Evolutionary conservation across 2,113 vertebrate genomes (phyloP).

Genomic region (Miniopterus natalensis): DNA sequence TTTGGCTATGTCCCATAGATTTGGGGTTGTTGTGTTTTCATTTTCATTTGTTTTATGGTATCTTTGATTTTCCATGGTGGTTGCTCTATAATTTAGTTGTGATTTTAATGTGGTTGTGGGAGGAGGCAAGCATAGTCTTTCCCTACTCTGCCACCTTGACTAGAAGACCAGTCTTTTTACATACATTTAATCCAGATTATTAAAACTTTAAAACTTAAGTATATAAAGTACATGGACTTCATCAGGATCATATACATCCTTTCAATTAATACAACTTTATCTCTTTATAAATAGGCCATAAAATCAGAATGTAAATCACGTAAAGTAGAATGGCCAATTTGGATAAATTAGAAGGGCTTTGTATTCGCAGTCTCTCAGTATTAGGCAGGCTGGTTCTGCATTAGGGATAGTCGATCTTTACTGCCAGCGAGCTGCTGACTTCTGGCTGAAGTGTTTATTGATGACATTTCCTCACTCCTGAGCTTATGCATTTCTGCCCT

Average conservation of each 20-base stretch:
- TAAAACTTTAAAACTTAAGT: constrained; percentile 28
- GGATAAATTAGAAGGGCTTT: not conserved
- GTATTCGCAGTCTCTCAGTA: not conserved
- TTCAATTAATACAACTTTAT: constrained; percentile 12
- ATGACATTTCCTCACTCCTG: not conserved
- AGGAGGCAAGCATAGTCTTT: not conserved
- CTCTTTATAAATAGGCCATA: constrained; percentile 6
- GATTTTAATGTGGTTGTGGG: not conserved
- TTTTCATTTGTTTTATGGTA: not conserved
- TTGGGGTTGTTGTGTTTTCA: not conserved
- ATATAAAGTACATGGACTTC: not conserved
- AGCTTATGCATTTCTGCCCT: not conserved
- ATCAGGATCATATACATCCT: not conserved
- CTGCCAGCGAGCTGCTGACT: not conserved
- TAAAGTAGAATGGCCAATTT: not conserved
- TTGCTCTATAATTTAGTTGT: not conserved
- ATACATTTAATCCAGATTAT: not conserved
- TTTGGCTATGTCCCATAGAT: not conserved
- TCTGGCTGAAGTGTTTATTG: not conserved
- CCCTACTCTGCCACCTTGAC: not conserved
- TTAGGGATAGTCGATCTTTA: not conserved
- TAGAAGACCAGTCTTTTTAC: not conserved
- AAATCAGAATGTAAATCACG: not conserved
- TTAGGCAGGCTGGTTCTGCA: not conserved
- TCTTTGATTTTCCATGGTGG: not conserved